These are phyloP conservation scores for Euproctis similis DNA, from an alignment of 2,888 invertebrate species.

Conservation along the genomic window DNA sequence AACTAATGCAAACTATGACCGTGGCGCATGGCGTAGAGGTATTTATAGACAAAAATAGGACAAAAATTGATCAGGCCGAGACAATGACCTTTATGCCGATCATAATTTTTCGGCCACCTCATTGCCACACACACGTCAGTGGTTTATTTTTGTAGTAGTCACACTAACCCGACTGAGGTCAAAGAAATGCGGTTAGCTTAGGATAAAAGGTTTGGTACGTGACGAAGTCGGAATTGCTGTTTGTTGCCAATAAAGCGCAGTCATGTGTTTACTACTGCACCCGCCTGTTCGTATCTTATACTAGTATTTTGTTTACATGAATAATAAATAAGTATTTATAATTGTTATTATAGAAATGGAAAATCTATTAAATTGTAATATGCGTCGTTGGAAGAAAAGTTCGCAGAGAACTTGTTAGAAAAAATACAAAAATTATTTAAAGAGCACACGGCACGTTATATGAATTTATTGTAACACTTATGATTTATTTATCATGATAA, in stretches of 20 bases:
- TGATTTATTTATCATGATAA: too few relatives aligned
- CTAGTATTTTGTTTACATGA: too few relatives aligned
- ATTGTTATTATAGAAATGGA: too few relatives aligned
- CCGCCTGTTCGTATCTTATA: conserved; percentile 12
- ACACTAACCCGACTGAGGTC: conserved; percentile 35
- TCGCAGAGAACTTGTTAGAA: too few relatives aligned
- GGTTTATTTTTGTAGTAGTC: conserved; percentile 44
- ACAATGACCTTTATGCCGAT: conserved; percentile 50
- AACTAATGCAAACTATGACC: too few relatives aligned
- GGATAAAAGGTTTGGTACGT: conserved; percentile 54
- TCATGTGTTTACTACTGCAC: conserved; percentile 30
- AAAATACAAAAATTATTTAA: too few relatives aligned
- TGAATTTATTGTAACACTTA: too few relatives aligned
- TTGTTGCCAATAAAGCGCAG: conserved; percentile 32
- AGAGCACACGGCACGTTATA: too few relatives aligned
- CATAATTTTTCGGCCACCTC: conserved; percentile 42
- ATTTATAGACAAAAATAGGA: conserved; percentile 18
- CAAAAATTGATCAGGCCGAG: conserved; percentile 33
- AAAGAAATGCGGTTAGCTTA: conserved; percentile 46
- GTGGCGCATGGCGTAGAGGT: not conserved
- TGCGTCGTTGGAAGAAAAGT: too few relatives aligned
- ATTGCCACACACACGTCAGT: conserved; percentile 32
- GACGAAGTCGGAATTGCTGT: conserved; percentile 17
- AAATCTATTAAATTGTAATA: too few relatives aligned
- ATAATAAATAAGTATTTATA: too few relatives aligned